Conservation (phyloP, 2,797 vertebrate species). For the Aldrovandia affinis region DNA sequence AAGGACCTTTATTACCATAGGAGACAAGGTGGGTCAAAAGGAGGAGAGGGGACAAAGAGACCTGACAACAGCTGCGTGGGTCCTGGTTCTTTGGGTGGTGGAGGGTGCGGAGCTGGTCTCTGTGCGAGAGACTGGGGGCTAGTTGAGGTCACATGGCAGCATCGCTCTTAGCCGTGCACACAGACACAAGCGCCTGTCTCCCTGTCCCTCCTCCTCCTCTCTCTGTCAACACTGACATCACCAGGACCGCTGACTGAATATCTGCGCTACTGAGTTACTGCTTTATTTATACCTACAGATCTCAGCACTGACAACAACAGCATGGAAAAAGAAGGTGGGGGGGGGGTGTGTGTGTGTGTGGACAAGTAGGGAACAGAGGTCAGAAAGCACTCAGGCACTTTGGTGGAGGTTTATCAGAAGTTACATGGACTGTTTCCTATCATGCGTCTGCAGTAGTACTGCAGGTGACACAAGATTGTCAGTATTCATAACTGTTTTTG, state of each 20-base stretch:
- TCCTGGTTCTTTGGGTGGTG: neutral
- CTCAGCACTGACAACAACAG: slow-evolving; percentile 21
- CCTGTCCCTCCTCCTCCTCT: neutral
- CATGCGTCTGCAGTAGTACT: neutral
- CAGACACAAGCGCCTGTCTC: neutral
- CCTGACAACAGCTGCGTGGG: neutral
- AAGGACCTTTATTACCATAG: slow-evolving; percentile 91
- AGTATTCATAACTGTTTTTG: neutral
- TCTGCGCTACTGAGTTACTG: slow-evolving; percentile 36
- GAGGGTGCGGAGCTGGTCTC: neutral
- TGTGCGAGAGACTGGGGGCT: neutral
- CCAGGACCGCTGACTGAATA: slow-evolving; percentile 20
- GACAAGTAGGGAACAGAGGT: neutral
- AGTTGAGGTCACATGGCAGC: slow-evolving; percentile 26
- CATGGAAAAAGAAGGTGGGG: slow-evolving; percentile 1
- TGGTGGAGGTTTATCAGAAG: neutral
- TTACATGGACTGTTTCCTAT: too few relatives aligned
- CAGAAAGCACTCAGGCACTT: neutral
- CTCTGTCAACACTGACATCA: slow-evolving; percentile 35
- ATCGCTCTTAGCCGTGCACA: neutral
- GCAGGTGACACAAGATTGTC: neutral
- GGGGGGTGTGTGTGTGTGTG: neutral
- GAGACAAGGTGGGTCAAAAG: slow-evolving; percentile 83
- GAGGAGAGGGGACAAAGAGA: neutral
- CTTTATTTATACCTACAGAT: slow-evolving; percentile 33